Base-by-base conservation (phyloP, 2,888 invertebrate genomes). In the Himalopsyche anomala region DNA sequence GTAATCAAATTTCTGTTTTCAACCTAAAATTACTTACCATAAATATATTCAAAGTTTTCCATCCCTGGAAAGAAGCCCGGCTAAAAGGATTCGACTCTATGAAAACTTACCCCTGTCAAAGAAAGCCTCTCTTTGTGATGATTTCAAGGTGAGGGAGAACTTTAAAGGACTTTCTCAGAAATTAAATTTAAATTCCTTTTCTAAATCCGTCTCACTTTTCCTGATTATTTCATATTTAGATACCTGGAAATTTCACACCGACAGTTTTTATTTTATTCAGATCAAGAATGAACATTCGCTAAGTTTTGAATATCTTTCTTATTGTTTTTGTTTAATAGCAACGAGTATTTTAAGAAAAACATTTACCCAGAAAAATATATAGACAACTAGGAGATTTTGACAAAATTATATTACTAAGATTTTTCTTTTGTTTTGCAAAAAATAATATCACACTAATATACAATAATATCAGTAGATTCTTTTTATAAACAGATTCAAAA, bases 61-160 rank as follows among this genome's bases (percentile, higher is more conserved):
- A 84, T 74, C 45, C 40, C 54, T 62, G 69, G 42, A 51, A 84
- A 84, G 55, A 82, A 80, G 51, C 55, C 82, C 82, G 55, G 45
- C 80, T 87, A 81, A 85, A 85, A 85, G 85, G 81, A 82, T 80
- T 54, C 38, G 42, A 54, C 80, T 79, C 83, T 69, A 54, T n/a
- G 81, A 69, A 85, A 83, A 86, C 83, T 83, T 84, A 36, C 81
- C 82, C 82, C 86, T 74, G 85, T 86, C 87, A 87, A 85, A 87
- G 86, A 86, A 87, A 84, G 83, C 86, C 81, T 81, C 62, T 87
- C 87, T 87, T 86, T 86, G 87, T 84, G 80, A 85, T 62, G 81
- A 85, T 83, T 87, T 82, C 69, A 84, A 85, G 81, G 83, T 84
- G 82, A 84, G 81, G 86, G 74, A 85, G 81, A 86, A 88, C 86